Base-by-base conservation (phyloP, 2,888 invertebrate species). In the Apotomis capreana region DNA sequence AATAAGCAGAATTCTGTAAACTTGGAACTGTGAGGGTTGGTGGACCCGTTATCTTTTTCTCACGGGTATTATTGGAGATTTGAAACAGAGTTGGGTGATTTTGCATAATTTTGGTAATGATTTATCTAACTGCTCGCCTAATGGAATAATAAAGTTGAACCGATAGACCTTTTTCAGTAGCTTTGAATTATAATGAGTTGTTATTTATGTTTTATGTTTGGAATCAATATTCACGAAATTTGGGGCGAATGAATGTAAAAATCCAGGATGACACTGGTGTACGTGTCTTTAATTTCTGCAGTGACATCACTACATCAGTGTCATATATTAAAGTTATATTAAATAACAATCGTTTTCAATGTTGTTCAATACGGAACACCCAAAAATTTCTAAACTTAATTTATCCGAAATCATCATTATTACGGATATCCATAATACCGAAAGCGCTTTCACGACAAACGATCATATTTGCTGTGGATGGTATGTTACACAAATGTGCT, bases 21-120 rank as follows among this genome's bases (percentile, higher is more conserved):
- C 70, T 67, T 67, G 49, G 61, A 59, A 58, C 63, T 40, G 58
- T 37, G 69, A 60, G 55, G 26, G 63, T 69, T 40, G 76, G 81
- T 76, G 77, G 75, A 74, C 78, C 75, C 81, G 80, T 83, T 84
- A 81, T 82, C 83, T 83, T 84, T 85, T 87, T 89, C 87, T 84
- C 87, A 89, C 86, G 87, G 78, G 83, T 84, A 87, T 89, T 85
- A 87, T 84, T 83, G 80, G 79, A 83, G 83, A 84, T 85, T 85
- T 85, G 85, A 84, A 87, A 88, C 84, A 83, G 85, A 86, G 83
- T 83, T 81, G 81, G 80, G 81, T 84, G 86, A 84, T 86, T 88
- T 85, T 84, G 84, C 86, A 88, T 88, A 86, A 88, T 84, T 87
- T 82, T 80, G 76, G 75, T 81, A 80, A 79, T 84, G 83, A 84